Evolutionary conservation across 2,888 invertebrate species (phyloP).

Genomic region (Hydrotaea diabolus): DNA sequence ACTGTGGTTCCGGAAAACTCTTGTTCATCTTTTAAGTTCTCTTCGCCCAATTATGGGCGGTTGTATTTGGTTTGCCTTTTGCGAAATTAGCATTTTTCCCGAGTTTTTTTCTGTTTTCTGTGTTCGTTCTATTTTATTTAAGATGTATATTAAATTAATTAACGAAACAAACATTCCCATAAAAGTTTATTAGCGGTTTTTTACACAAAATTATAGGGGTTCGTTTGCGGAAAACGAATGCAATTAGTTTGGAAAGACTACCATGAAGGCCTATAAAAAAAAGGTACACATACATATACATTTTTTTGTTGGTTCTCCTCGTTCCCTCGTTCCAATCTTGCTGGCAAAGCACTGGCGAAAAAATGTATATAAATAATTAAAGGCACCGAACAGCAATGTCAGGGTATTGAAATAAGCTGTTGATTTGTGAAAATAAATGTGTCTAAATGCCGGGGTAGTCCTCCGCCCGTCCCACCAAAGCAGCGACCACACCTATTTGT

Average conservation of each 20-base stretch:
- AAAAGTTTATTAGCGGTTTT: conserved; percentile 47
- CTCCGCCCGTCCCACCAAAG: background rate
- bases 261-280: conserved; percentile 12
- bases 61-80: background rate
- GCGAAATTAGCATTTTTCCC: background rate
- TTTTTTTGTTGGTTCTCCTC: background rate
- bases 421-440: conserved; percentile 34
- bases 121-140: background rate
- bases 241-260: conserved; percentile 21
- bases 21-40: too few species aligned
- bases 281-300: background rate
- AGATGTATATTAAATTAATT: conserved; percentile 47
- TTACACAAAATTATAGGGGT: conserved; percentile 41
- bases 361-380: conserved; percentile 1
- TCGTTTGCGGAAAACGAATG: conserved; percentile 27
- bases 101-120: background rate
- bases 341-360: background rate
- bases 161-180: conserved; percentile 51
- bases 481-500: conserved; percentile 20
- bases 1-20: too few species aligned
- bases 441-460: background rate
- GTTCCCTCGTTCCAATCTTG: background rate
- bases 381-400: background rate
- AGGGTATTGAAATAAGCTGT: conserved; percentile 41
- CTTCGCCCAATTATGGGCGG: background rate